A percentile compares a stretch with the other conserved stretches of the same genome.
phyloP scores from a whole-genome alignment of 2,113 vertebrate genomes.

The Phylloscopus trochiloides region DNA sequence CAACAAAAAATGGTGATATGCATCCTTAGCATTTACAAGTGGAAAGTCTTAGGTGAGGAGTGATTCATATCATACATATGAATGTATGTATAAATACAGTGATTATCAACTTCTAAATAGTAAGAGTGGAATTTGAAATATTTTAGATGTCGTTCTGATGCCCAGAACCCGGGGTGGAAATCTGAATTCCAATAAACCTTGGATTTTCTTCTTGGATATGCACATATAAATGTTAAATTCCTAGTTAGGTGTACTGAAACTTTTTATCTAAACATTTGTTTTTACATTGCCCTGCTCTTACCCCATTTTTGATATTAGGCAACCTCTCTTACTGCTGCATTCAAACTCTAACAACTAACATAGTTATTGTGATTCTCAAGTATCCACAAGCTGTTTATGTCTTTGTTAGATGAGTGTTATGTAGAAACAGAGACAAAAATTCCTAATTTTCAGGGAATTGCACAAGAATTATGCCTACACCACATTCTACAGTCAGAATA shows the following conservation, averaged over 20 bases:
- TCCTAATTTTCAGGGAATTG: not conserved
- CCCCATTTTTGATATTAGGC: not conserved
- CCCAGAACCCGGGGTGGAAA: not conserved
- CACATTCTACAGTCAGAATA: not conserved
- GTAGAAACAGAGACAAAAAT: not conserved
- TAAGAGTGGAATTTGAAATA: not conserved
- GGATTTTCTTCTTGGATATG: not conserved
- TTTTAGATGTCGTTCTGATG: not conserved
- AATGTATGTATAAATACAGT: not conserved
- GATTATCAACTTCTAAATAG: not conserved
- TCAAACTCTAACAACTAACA: not conserved
- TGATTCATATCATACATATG: too few species aligned
- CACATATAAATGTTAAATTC: not conserved
- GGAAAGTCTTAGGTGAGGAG: not conserved
- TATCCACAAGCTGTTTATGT: not conserved
- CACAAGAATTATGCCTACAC: not conserved
- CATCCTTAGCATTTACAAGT: not conserved
- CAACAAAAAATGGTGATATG: not conserved
- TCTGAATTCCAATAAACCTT: not conserved
- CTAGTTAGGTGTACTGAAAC: not conserved
- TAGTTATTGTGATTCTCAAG: not conserved
- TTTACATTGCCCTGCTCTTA: not conserved
- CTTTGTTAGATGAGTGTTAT: not conserved
- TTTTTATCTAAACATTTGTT: not conserved
- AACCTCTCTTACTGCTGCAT: fast-evolving